A percentile compares a stretch with the other conserved stretches of the same genome.
phyloP scores from a whole-genome alignment of 2,113 vertebrate genomes.

The Centropus bengalensis region DNA sequence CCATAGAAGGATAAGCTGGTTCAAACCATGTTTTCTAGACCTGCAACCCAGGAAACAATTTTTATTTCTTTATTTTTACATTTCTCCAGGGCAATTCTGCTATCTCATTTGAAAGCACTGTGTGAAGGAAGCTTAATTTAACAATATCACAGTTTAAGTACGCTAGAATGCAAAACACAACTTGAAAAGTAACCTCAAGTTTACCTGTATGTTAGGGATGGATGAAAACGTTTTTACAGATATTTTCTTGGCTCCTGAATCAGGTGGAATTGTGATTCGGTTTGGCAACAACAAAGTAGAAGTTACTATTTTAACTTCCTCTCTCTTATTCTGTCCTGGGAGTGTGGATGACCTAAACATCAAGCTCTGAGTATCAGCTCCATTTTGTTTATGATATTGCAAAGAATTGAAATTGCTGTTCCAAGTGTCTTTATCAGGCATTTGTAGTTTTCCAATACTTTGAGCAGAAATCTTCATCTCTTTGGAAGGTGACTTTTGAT shows the following conservation, averaged over 20 bases:
- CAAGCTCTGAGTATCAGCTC: neutral
- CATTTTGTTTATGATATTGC: constrained; percentile 38
- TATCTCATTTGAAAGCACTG: neutral
- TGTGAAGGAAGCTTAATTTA: neutral
- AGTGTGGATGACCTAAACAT: constrained; percentile 56
- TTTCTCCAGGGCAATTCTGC: neutral
- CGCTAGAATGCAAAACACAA: neutral
- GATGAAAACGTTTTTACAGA: constrained; percentile 67
- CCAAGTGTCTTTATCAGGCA: neutral
- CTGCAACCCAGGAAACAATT: neutral
- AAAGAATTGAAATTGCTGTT: constrained; percentile 48
- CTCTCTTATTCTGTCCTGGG: constrained; percentile 60
- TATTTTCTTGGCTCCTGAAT: constrained; percentile 68
- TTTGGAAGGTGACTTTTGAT: constrained; percentile 28
- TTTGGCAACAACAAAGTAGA: constrained; percentile 72
- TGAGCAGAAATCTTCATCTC: constrained; percentile 60
- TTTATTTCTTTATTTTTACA: neutral
- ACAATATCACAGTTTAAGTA: neutral
- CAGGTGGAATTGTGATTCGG: neutral
- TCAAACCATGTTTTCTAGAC: neutral
- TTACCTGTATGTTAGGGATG: constrained; percentile 71
- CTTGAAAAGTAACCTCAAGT: neutral
- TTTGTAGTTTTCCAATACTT: constrained; percentile 49
- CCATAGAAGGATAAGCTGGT: neutral
- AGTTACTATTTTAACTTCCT: constrained; percentile 70